Base-by-base conservation (phyloP, 2,797 vertebrate species). In the Spea hammondii region DNA sequence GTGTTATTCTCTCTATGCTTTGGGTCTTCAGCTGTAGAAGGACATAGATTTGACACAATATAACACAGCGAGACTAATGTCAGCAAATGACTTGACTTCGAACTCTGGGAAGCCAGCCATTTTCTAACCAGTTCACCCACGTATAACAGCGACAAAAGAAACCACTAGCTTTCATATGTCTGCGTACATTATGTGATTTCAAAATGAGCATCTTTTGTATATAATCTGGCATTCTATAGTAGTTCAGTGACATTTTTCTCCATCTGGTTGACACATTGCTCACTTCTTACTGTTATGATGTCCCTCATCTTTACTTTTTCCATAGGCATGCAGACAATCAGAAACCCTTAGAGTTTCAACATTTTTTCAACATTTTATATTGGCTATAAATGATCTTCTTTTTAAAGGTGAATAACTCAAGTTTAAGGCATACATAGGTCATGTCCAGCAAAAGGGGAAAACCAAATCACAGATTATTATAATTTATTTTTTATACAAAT, bases 41-140 rank as follows among this genome's bases (percentile, higher is more conserved):
- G 45, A 48, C 60, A 55, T 53, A 9, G 55, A 74, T 47, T 48
- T 72, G 69, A 78, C 69, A 72, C 51, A 44, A 59, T 49, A n/a
- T 59, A 73, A 53, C 64, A 12, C 77, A 68, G 77, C 70, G 46
- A 59, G 70, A 72, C 64, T 32, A 68, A 8, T 73, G 77, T 73
- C 70, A 72, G 62, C 62, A 60, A 64, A 79, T 70, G 49, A 17
- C n/a, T 65, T 69, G n/a, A 44, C 55, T n/a, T 51, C 76, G 53
- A 32, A 13, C 66, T 17, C 47, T 55, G 70, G 69, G 66, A 54
- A 53, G 12, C 10, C 9, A 65, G 68, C 65, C 66, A 71, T 53
- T 7, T 32, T 46, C 67, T n/a, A 47, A 70, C 59, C 53, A 8
- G 54, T 5, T 50, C 67, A n/a, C 76, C 76, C 76, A 78, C 76